Evolutionary conservation across 2,113 vertebrate species (phyloP).

Genomic region (Lepisosteus oculatus): DNA sequence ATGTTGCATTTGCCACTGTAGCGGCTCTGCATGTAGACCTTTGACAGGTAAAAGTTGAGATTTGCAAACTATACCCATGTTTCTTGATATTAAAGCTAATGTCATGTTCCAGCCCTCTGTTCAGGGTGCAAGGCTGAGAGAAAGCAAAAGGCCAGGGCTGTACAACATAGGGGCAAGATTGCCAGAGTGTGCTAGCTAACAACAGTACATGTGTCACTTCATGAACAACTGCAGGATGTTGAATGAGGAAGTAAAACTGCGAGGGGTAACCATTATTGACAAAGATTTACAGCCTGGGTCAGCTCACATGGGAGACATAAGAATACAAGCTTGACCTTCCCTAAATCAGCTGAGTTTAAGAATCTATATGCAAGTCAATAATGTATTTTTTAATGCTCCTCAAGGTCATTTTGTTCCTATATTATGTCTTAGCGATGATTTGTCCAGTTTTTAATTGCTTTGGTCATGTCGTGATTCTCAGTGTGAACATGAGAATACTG

Average conservation of each 20-base stretch:
- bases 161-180: too few species aligned
- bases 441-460: not conserved
- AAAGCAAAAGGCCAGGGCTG: too few species aligned
- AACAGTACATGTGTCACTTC: too few species aligned
- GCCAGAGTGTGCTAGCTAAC: too few species aligned
- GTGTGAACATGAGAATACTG: too few species aligned
- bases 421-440: not conserved
- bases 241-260: constrained; percentile 24
- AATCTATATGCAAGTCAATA: constrained; percentile 40
- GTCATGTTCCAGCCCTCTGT: too few species aligned
- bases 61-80: too few species aligned
- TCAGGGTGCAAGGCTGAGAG: too few species aligned
- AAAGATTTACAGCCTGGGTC: constrained; percentile 36
- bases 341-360: constrained; percentile 24
- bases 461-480: not conserved
- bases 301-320: constrained; percentile 33
- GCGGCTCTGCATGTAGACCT: too few species aligned
- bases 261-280: constrained; percentile 45
- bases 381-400: constrained; percentile 34
- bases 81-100: too few species aligned
- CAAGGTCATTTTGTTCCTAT: constrained; percentile 24
- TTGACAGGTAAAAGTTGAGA: too few species aligned
- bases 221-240: not conserved
- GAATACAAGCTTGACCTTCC: constrained; percentile 20
- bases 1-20: too few species aligned